Base-by-base conservation (phyloP, 1,140 invertebrate species). In the Drosophila prosaltans region DNA sequence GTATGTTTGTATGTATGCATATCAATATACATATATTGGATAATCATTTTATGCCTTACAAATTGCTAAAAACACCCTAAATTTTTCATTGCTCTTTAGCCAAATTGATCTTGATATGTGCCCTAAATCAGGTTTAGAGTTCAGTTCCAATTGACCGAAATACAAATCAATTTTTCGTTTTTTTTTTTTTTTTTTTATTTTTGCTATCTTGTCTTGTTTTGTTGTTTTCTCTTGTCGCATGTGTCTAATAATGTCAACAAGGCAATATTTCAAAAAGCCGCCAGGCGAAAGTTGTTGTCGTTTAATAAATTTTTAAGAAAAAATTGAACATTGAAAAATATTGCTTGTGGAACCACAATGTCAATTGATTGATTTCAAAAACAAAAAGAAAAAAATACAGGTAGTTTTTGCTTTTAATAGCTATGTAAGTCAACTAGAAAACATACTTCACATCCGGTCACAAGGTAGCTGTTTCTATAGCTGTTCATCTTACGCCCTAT, bases 11-110 rank as follows among this genome's bases (percentile, higher is more conserved):
- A 32, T 40, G 26, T 51, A 26, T 51, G 45, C 45, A 51, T 51
- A 51, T 26, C 45, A 51, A 51, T 51, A 51, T 51, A 24, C 26
- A 26, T 51, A 24, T 51, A 26, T 51, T 26, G 16, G 21, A 66
- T 68, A 71, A 71, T 75, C 74, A 75, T 75, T 75, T 77, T 77
- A 79, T 77, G 65, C 40, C 16, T 24, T 43, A 54, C 57, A 73
- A 73, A 79, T 65, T 65, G 69, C 51, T 39, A 57, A 64, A 60
- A 63, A 45, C 43, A 11, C 74, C 74, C 57, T 63, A 66, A 76
- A 72, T 66, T 69, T 79, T 78, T 76, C 62, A 79, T 72, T 72
- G 65, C 75, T 30, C 7, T 67, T 54, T 71, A 48, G 57, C 32
- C 61, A 72, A 76, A 77, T 69, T 69, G 65, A 61, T 66, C 57